A percentile compares a stretch with the other conserved stretches of the same genome.
These are phyloP conservation scores for Ancistrus triradiatus DNA, from an alignment of 2,113 vertebrate species.

Conservation along the genomic window DNA sequence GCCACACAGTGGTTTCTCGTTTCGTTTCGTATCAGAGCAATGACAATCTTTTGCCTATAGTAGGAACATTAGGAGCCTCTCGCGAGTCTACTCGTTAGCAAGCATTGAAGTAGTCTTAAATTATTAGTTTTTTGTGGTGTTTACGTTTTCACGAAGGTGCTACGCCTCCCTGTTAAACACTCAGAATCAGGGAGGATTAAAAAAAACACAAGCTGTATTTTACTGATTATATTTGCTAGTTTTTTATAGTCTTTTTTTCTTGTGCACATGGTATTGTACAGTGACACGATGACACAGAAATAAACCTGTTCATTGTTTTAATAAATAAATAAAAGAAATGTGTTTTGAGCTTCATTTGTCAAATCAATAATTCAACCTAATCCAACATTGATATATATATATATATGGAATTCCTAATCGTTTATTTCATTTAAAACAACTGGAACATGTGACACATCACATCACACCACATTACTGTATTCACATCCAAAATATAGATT, in stretches of 20 bases:
- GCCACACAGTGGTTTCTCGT: conserved; percentile 32
- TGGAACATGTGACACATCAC: too few relatives aligned
- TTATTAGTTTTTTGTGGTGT: conserved; percentile 46
- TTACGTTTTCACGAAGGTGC: conserved; percentile 20
- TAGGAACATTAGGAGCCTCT: too few relatives aligned
- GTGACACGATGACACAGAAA: conserved; percentile 11
- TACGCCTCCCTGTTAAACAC: conserved; percentile 8
- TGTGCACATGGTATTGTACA: conserved; percentile 27
- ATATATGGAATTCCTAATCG: too few relatives aligned
- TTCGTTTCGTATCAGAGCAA: conserved; percentile 28
- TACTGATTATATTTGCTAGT: conserved; percentile 9
- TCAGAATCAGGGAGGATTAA: background rate
- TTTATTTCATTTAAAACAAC: too few relatives aligned
- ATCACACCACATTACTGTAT: too few relatives aligned
- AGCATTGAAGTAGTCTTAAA: conserved; percentile 56
- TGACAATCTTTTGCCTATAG: too few relatives aligned
- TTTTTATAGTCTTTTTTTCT: background rate
- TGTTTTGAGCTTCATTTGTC: too few relatives aligned
- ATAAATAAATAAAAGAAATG: conserved; percentile 16
- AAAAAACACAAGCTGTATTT: conserved; percentile 13
- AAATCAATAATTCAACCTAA: too few relatives aligned
- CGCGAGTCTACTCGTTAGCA: conserved; percentile 3
- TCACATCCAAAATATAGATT: too few relatives aligned
- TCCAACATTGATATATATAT: too few relatives aligned
- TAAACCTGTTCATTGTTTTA: conserved; percentile 15